These are phyloP conservation scores for Smutsia gigantea DNA, from an alignment of 2,797 vertebrate species.

Conservation along the genomic window DNA sequence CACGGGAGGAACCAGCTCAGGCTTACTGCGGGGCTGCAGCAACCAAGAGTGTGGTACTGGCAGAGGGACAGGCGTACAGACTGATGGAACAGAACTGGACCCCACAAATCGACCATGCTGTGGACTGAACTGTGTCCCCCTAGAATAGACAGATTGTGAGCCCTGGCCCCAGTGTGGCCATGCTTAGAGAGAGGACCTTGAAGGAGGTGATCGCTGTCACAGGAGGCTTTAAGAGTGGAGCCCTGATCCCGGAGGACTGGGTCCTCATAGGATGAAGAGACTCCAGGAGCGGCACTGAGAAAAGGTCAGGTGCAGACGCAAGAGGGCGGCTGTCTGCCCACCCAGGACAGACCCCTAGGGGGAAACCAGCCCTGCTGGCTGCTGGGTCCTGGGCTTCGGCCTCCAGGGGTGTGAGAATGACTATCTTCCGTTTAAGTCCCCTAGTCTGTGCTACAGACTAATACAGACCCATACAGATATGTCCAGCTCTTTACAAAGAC, in stretches of 20 bases:
- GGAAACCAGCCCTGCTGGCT: neutral
- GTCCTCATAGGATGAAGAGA: neutral
- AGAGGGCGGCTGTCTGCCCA: neutral
- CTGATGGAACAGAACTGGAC: neutral
- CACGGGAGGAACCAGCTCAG: neutral
- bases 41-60: too few relatives aligned
- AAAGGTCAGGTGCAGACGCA: neutral
- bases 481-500: neutral
- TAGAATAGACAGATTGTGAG: neutral
- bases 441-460: neutral
- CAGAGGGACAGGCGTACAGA: neutral
- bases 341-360: neutral
- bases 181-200: neutral
- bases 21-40: neutral
- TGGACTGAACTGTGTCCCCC: neutral
- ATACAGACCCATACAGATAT: neutral
- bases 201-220: neutral
- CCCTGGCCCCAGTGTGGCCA: neutral
- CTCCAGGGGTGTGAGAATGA: neutral
- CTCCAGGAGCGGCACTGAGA: neutral
- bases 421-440: neutral
- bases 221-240: neutral
- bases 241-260: neutral
- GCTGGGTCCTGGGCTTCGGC: neutral
- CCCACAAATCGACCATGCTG: neutral